Evolutionary conservation across 2,113 vertebrate species (phyloP), one percentile per base, ranked within the genome.

Genomic region (Centropristis striata): DNA sequence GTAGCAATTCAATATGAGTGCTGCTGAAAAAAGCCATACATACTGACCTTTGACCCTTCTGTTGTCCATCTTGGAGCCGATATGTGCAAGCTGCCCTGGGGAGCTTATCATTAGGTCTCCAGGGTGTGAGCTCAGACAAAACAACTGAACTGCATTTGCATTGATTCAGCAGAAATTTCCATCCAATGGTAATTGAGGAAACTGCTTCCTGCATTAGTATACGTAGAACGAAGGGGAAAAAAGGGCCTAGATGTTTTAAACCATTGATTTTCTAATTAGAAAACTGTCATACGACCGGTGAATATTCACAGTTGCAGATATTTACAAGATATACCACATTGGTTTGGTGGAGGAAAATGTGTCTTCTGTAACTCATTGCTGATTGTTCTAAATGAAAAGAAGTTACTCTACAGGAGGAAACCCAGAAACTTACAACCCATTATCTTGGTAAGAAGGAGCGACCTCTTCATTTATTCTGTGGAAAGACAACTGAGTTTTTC

Each of bases 81-180:
- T 53, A 39, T 78, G 37, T 67, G 21, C 4, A 1, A 8, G 42
- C 51, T 23, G 42, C 41, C 21, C 58, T 63, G 49, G 20, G 64
- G 78, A 73, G 8, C 44, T 71, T 9, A 55, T 84, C 67, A 80
- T 60, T 12, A 32, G 46, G 68, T 71, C 80, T 85, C 71, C 68
- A 68, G 78, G 54, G 68, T 55, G 42, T 25, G 36, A 73, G 42
- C 70, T 67, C n/a, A 23, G 41, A 61, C 61, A 44, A 55, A 76
- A 75, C 44, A 6, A 36, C 63, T 5, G 20, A 6, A 20, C 49
- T 47, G 39, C 16, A 47, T 76, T 80, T 76, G 46, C 63, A 85
- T 81, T 20, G 60, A 88, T 85, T 85, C 79, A 63, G 83, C 79
- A 76, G 57, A 83, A 83, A 76, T 70, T 39, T 25, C 55, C 15